These are phyloP conservation scores for Onychomys torridus DNA, from an alignment of 2,797 vertebrate species.

Conservation along the genomic window DNA sequence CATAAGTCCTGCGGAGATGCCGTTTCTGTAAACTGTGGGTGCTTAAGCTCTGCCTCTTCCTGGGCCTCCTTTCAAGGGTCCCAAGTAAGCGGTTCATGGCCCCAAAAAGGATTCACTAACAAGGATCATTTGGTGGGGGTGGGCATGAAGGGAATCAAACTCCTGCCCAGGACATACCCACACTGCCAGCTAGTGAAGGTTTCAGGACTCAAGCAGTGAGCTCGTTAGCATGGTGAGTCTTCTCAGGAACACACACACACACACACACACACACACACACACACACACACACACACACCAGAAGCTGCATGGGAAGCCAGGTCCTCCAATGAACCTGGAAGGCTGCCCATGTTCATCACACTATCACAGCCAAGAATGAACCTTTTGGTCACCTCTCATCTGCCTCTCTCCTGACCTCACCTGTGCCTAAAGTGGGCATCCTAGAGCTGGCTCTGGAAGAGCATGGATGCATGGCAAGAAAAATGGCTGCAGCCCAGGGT, in stretches of 20 bases:
- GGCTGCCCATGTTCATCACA: not conserved
- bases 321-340: not conserved
- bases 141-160: not conserved
- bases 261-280: too few species aligned
- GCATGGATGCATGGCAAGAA: not conserved
- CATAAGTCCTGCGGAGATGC: not conserved
- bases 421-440: not conserved
- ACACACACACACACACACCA: not conserved
- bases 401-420: not conserved
- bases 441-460: not conserved
- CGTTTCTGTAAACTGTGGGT: not conserved
- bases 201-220: not conserved
- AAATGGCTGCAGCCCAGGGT: not conserved
- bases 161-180: not conserved
- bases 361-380: not conserved
- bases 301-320: not conserved
- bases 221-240: not conserved
- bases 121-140: too few species aligned
- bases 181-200: not conserved
- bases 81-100: conserved; percentile 52
- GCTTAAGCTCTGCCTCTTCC: not conserved
- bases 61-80: not conserved
- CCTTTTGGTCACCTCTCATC: not conserved
- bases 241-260: not conserved
- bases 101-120: conserved; percentile 42